Conservation (phyloP, 2,888 invertebrate species). For the Drosophila rubida region DNA sequence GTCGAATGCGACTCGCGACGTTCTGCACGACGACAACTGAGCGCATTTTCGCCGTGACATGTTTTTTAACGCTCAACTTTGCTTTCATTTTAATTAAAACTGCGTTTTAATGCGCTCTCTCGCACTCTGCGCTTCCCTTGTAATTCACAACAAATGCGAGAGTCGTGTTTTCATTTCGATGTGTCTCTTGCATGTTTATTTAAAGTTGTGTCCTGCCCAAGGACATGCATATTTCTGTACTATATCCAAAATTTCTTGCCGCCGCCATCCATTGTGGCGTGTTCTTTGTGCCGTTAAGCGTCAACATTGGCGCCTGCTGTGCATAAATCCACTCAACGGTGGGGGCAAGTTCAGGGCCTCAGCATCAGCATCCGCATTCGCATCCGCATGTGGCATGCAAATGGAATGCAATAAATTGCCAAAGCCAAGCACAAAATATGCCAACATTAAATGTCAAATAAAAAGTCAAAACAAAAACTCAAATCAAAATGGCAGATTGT, state of each 20-base stretch:
- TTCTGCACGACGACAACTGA: not conserved
- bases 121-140: not conserved
- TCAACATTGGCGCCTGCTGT: constrained; percentile 37
- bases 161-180: constrained; percentile 1
- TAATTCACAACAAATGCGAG: constrained; percentile 9
- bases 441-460: constrained; percentile 79
- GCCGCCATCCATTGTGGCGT: not conserved
- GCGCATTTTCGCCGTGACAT: constrained; percentile 43
- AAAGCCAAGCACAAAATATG: constrained; percentile 59
- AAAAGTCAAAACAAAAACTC: constrained; percentile 72
- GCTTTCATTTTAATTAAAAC: constrained; percentile 79
- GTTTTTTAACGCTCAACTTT: constrained; percentile 63
- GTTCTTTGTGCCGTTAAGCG: constrained; percentile 24
- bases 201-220: constrained; percentile 1
- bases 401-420: constrained; percentile 69
- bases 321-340: not conserved
- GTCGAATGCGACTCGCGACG: not conserved
- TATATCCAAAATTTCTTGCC: constrained; percentile 2
- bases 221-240: constrained; percentile 4
- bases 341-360: too few relatives aligned
- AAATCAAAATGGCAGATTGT: constrained; percentile 60
- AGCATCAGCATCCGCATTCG: constrained; percentile 2
- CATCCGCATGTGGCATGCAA: constrained; percentile 11
- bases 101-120: constrained; percentile 70
- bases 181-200: constrained; percentile 29